A percentile compares a stretch with the other conserved stretches of the same genome.
phyloP scores from a whole-genome alignment of 2,113 vertebrate species.

The Stigmatopora nigra region DNA sequence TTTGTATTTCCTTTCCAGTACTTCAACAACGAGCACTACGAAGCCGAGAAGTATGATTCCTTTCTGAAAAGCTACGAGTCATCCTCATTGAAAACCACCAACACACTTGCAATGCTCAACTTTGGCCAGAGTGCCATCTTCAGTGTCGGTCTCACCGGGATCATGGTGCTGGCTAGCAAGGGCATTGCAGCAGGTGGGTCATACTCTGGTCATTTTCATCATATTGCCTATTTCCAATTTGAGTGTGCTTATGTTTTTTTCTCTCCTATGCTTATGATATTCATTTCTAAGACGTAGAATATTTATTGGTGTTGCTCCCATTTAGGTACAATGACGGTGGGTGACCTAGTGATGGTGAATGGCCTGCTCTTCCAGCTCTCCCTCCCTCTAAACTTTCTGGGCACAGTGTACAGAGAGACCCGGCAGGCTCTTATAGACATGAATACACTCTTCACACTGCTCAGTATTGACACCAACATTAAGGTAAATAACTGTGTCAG shows the following conservation, averaged over 20 bases:
- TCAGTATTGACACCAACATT: constrained; percentile 88
- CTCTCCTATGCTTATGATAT: neutral
- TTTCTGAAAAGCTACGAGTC: constrained; percentile 88
- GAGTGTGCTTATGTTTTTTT: neutral
- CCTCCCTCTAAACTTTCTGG: constrained; percentile 94
- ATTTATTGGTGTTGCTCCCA: constrained; percentile 7
- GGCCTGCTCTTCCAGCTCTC: constrained; percentile 97
- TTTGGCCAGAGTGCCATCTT: constrained; percentile 94
- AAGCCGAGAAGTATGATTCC: constrained; percentile 86
- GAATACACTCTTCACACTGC: constrained; percentile 93
- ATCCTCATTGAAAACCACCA: constrained; percentile 90
- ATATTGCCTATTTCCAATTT: neutral
- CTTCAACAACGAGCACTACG: constrained; percentile 98
- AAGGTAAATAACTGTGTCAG: constrained; percentile 75
- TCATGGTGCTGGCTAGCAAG: constrained; percentile 94
- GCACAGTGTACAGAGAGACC: constrained; percentile 97
- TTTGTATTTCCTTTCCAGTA: constrained; percentile 71
- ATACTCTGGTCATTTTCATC: neutral
- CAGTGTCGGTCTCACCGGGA: constrained; percentile 82
- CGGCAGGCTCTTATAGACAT: constrained; percentile 97
- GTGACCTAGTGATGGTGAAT: constrained; percentile 98
- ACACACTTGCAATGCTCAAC: constrained; percentile 90
- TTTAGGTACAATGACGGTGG: constrained; percentile 86
- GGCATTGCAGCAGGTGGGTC: constrained; percentile 86
- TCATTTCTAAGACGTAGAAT: neutral